Conservation (phyloP, 2,113 vertebrate genomes). For the Silurus asotus region DNA sequence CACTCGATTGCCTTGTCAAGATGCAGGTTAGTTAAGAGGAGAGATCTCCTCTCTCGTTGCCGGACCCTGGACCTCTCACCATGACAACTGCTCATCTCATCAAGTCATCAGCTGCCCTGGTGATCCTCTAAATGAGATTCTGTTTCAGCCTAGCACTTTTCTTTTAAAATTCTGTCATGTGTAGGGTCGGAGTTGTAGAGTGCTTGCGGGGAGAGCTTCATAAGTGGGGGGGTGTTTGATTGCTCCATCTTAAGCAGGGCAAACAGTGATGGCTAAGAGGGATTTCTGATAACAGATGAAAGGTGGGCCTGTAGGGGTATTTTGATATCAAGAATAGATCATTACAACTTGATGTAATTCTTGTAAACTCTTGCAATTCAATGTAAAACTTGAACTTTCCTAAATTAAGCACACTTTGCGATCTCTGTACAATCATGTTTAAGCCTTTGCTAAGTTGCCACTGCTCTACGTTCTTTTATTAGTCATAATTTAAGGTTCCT, state of each 20-base stretch:
- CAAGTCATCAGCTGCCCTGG: conserved; percentile 70
- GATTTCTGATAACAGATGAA: neutral
- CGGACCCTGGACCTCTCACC: conserved; percentile 65
- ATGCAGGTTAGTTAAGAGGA: conserved; percentile 83
- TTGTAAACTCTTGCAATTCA: no score
- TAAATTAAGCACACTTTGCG: neutral
- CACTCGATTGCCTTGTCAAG: conserved; percentile 78
- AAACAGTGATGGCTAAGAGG: conserved; percentile 46
- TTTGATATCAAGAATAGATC: neutral
- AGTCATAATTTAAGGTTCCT: neutral
- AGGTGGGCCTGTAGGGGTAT: neutral
- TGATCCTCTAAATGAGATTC: conserved; percentile 60
- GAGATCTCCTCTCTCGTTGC: conserved; percentile 65
- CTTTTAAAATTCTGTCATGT: conserved; percentile 32
- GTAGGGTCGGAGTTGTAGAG: conserved; percentile 36
- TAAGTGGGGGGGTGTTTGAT: conserved; percentile 46
- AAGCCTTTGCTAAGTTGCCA: neutral
- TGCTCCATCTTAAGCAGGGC: conserved; percentile 41
- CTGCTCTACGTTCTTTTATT: neutral
- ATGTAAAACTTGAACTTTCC: neutral
- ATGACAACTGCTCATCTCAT: conserved; percentile 66
- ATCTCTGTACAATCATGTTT: neutral
- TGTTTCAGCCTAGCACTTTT: conserved; percentile 50
- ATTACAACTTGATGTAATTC: neutral
- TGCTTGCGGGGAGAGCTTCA: conserved; percentile 28